Base-by-base conservation (phyloP, 2,888 invertebrate species). In the Scaptomyza polygonia region DNA sequence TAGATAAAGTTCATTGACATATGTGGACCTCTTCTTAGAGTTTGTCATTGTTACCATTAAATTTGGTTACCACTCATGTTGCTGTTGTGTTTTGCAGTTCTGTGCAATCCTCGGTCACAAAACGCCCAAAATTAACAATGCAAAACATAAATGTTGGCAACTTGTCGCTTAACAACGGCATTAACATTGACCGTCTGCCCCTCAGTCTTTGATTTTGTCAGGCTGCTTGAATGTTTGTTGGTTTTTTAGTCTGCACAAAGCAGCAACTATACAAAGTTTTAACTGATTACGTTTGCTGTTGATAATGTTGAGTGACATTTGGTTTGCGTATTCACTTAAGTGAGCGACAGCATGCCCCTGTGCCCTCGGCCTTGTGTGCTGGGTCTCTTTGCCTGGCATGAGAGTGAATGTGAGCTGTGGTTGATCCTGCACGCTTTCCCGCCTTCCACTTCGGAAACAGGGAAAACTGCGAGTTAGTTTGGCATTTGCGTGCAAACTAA, bases 261-360 rank as follows among this genome's bases (percentile, higher is more conserved):
- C 70, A 71, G 62, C 52, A 63, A 62, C 73, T 73, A 57, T 66
- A 67, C 63, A 72, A 79, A 86, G 68, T 88, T 85, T 80, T 77
- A 83, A 82, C 88, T 86, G 84, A 84, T 84, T 88, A 85, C 83
- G 77, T 88, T 88, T 82, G 88, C 84, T 63, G 79, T 84, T 84
- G 83, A 84, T 84, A 86, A 84, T 88, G 84, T 83, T 85, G 88
- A 88, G 88, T 85, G 84, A 88, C 84, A 86, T 82, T 83, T 88
- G 79, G 84, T 85, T 87, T 85, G 78, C 87, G 87, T 87, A 84
- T 87, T 87, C 86, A 82, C 87, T 82, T 82, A 87, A 82, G 85
- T 82, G 78, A 82, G 82, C 78, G 87, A 80, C 87, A 84, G 72
- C 49, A 59, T 43, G 57, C 54, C 47, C 58, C 36, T 29, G 42